Evolutionary conservation across 2,113 vertebrate species (phyloP).

Genomic region (Microtus ochrogaster): DNA sequence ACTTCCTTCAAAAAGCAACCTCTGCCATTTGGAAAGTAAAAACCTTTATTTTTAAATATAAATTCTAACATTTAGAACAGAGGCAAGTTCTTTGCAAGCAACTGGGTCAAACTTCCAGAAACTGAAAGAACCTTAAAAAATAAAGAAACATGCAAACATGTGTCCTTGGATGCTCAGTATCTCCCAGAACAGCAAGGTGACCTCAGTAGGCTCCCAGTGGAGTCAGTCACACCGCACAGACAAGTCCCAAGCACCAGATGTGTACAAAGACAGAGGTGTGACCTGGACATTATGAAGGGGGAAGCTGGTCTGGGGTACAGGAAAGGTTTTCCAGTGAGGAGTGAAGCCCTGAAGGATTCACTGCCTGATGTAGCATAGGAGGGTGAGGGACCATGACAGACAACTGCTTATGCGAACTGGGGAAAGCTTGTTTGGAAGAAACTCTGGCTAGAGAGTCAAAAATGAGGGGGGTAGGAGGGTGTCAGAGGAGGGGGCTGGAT

Average conservation of each 20-base stretch:
- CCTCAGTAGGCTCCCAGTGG: neutral
- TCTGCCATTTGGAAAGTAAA: neutral
- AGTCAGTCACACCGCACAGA: neutral
- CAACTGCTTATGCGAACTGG: neutral
- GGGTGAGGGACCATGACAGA: neutral
- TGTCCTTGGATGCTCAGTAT: neutral
- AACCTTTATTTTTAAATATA: neutral
- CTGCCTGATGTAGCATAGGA: neutral
- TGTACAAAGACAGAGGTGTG: neutral
- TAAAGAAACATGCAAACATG: neutral
- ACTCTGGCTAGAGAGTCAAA: constrained; percentile 36
- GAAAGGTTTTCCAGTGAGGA: neutral
- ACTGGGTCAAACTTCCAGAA: neutral
- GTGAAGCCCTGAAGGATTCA: neutral
- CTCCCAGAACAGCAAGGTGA: neutral
- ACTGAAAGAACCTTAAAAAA: neutral
- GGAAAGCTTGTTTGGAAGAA: constrained; percentile 44
- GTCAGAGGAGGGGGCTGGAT: constrained; percentile 1
- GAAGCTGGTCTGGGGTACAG: neutral
- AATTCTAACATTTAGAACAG: constrained; percentile 47
- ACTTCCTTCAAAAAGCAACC: constrained; percentile 23
- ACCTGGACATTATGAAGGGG: neutral
- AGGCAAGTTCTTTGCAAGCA: constrained; percentile 3
- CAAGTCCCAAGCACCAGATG: neutral
- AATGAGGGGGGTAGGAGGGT: neutral